Base-by-base conservation (phyloP, 2,797 vertebrate species). In the Bradypodion ventrale region DNA sequence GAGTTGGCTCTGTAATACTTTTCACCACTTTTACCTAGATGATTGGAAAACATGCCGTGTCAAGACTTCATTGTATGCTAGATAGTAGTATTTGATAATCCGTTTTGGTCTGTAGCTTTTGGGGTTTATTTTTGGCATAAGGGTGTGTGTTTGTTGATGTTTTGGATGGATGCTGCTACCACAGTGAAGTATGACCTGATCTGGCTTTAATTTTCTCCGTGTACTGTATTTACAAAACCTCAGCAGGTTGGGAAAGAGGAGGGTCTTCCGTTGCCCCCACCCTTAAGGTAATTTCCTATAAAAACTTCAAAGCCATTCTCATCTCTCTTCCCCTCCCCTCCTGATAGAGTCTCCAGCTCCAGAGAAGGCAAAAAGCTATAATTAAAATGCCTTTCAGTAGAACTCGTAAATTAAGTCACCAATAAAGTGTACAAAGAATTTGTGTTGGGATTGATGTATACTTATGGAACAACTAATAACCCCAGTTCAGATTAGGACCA, bases 391-490 rank as follows among this genome's bases (percentile, higher is more conserved):
- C 91, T 94, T 96, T 93, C 96, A 93, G 95, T 93, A 95, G 94
- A 94, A 91, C 93, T 80, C 93, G 90, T 96, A 96, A 96, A 96
- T 96, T 95, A 96, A 91, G 93, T 70, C 70, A 92, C 90, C 92
- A 75, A 94, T 95, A 96, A 93, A 95, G 95, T 95, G 93, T 93
- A 93, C 66, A 79, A 87, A 80, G 15, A 15, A 19, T 56, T 15
- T 56, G 52, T 56, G 52, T 56, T 15, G 13, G 52, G 6, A 49
- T 52, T 9, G 52, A 56, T 16, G 2, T 19, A 19, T 5, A 19
- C 21, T 56, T 56, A 19, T 56, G 52, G 52, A 56, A 56, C 15
- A 56, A 56, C 13, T 56, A 56, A 56, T 19, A 19, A 21, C 13
- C 46, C 46, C 13, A 49, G 1, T 49, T 49, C 46, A 49, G 46